Percentiles rank a stretch among this genome's conserved stretches.
Conservation (phyloP, 2,797 vertebrate species). For the Brotula barbata region DNA sequence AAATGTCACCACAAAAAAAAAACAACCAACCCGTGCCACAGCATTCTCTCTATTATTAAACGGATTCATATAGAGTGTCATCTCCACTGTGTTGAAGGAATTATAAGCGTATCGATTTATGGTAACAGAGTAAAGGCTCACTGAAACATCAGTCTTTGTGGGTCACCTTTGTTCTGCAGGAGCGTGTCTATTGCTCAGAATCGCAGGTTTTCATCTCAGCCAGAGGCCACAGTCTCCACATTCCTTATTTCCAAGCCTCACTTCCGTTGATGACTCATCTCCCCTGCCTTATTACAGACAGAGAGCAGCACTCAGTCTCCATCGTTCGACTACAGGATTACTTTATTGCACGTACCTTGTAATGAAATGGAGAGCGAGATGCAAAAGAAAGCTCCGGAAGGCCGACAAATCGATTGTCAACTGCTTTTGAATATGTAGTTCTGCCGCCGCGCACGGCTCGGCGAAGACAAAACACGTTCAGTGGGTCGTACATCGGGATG, state of each 20-base stretch:
- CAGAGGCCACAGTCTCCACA: constrained; percentile 71
- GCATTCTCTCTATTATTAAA: constrained; percentile 23
- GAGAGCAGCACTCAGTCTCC: constrained; percentile 70
- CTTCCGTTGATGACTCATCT: constrained; percentile 81
- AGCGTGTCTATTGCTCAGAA: constrained; percentile 61
- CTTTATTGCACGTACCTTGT: constrained; percentile 76
- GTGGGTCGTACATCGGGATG: constrained; percentile 6
- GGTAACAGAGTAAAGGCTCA: constrained; percentile 37
- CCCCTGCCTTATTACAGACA: constrained; percentile 76
- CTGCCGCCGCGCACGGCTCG: constrained; percentile 16
- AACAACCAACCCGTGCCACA: too few species aligned
- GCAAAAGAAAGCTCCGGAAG: constrained; percentile 38
- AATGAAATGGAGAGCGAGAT: constrained; percentile 67
- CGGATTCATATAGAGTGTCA: constrained; percentile 14
- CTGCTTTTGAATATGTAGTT: constrained; percentile 55
- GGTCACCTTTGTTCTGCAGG: constrained; percentile 56
- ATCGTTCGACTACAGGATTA: constrained; percentile 70
- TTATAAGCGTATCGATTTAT: constrained; percentile 43
- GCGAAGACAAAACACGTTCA: constrained; percentile 6
- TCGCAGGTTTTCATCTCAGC: constrained; percentile 73
- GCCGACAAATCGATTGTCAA: constrained; percentile 59
- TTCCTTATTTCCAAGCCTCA: constrained; percentile 72
- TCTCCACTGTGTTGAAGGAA: constrained; percentile 21
- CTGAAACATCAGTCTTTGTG: constrained; percentile 48
- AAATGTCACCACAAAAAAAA: too few species aligned